These are phyloP conservation scores for Ectemnius cavifrons DNA, from an alignment of 2,888 invertebrate genomes.

Conservation along the genomic window DNA sequence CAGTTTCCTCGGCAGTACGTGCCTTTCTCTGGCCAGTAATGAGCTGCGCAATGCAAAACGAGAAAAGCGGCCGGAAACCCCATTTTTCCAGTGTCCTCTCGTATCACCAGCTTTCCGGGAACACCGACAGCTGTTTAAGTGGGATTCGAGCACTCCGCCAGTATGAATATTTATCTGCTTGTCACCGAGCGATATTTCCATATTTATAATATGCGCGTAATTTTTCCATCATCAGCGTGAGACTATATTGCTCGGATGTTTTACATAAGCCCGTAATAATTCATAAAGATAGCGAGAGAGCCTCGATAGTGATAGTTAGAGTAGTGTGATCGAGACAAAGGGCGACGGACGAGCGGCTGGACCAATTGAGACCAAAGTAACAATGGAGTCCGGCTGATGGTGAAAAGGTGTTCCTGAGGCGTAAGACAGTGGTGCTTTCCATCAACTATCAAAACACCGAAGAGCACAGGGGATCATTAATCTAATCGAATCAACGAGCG, in stretches of 20 bases:
- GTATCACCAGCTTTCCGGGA: background rate
- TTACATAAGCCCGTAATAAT: constrained; percentile 30
- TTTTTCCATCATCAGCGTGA: background rate
- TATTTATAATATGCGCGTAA: constrained; percentile 11
- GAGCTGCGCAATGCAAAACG: no score
- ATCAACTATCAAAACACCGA: constrained; percentile 50
- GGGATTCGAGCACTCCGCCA: background rate
- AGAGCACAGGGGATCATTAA: constrained; percentile 66
- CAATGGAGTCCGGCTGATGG: background rate
- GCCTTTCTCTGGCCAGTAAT: background rate
- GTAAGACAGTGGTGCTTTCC: constrained; percentile 39
- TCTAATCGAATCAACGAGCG: constrained; percentile 71
- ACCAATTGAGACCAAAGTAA: background rate
- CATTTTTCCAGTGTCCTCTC: background rate
- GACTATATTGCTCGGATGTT: constrained; percentile 8
- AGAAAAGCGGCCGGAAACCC: background rate
- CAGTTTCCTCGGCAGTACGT: constrained; percentile 15
- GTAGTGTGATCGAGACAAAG: background rate
- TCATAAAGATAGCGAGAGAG: constrained; percentile 20
- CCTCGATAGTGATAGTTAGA: constrained; percentile 25
- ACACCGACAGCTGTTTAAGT: constrained; percentile 1
- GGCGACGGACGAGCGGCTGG: background rate
- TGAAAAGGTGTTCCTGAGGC: constrained; percentile 1
- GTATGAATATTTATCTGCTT: background rate
- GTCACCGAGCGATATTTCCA: constrained; percentile 3